These are phyloP conservation scores for Nasalis larvatus DNA, from an alignment of 2,113 vertebrate species.

Conservation along the genomic window DNA sequence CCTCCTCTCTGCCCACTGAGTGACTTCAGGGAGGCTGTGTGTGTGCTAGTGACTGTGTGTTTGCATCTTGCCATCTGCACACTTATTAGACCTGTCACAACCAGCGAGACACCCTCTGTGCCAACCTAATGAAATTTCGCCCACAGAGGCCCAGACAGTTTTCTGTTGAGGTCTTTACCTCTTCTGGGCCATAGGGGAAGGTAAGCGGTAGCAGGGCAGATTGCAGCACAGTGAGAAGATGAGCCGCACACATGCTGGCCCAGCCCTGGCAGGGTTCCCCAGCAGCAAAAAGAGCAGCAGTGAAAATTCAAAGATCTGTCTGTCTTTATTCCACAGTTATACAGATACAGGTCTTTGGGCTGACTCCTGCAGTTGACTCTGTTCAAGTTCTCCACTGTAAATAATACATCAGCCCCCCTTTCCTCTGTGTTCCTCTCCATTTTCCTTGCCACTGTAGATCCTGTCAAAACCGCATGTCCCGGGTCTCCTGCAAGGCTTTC, in stretches of 20 bases:
- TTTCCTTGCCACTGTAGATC: neutral
- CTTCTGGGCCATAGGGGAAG: neutral
- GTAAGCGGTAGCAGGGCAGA: neutral
- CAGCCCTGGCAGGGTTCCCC: neutral
- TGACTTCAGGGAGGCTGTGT: neutral
- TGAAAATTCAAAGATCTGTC: neutral
- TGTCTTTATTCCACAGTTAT: slow-evolving; percentile 7
- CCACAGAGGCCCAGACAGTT: neutral
- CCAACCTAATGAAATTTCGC: slow-evolving; percentile 13
- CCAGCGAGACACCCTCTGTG: neutral
- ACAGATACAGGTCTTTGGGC: neutral
- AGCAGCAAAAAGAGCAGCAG: neutral
- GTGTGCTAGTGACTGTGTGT: neutral
- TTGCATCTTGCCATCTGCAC: neutral
- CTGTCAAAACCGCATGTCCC: neutral
- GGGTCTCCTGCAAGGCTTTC: slow-evolving; percentile 8
- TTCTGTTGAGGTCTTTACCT: neutral
- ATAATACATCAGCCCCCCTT: slow-evolving; percentile 40
- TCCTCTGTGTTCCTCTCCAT: neutral
- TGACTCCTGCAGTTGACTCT: neutral
- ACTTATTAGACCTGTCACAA: neutral
- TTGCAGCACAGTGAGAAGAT: neutral
- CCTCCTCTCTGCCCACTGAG: slow-evolving; percentile 54
- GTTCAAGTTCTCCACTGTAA: slow-evolving; percentile 41
- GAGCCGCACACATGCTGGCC: fast-evolving